Base-by-base conservation (phyloP, 1,140 invertebrate genomes). In the Brachionus paranguensis region DNA sequence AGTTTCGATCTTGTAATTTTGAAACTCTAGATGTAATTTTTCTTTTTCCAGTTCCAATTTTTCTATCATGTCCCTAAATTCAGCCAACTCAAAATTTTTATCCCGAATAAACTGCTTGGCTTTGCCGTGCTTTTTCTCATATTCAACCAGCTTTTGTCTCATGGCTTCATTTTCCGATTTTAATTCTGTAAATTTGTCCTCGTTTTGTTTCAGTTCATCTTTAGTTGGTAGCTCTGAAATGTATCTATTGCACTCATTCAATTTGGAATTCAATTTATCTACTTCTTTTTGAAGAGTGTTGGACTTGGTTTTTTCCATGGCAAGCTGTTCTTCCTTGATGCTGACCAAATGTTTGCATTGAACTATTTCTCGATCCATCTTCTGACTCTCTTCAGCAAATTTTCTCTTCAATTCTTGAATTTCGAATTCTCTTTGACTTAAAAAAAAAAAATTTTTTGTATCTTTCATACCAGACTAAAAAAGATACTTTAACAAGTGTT, bases 391-490 rank as follows among this genome's bases (percentile, higher is more conserved):
- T 12, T 76, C 72, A 14, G 43, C n/a, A 29, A 27, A 29, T 37
- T 76, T 76, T 29, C 20, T 50, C 43, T 76, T 76, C 41, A 76
- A 24, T 29, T 76, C 72, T 76, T 76, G 72, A 27, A 76, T 76
- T 76, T 76, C 72, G 20, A 50, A 76, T 50, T 76, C 72, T 76
- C 72, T 76, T n/a, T 76, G 72, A 76, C 41, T 74, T n/a, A 29
- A 12, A 29, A 68, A 68, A n/a, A 55, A 17, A 24, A 20, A 6
- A 7, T 60, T 60, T 24, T 24, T 17, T 11, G 5, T 20, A 27
- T 20, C 6, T 10, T 20, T 20, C 7, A 20, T 20, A 8, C 20
- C 27, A 24, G 8, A 10, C 20, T 60, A 60, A 68, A 37, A 7
- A 6, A 14, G 6, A 11, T 68, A 68, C 65, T 72, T 72, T 47